These are phyloP conservation scores for Eugnorisma glareosa DNA, from an alignment of 2,888 invertebrate species.

Conservation along the genomic window DNA sequence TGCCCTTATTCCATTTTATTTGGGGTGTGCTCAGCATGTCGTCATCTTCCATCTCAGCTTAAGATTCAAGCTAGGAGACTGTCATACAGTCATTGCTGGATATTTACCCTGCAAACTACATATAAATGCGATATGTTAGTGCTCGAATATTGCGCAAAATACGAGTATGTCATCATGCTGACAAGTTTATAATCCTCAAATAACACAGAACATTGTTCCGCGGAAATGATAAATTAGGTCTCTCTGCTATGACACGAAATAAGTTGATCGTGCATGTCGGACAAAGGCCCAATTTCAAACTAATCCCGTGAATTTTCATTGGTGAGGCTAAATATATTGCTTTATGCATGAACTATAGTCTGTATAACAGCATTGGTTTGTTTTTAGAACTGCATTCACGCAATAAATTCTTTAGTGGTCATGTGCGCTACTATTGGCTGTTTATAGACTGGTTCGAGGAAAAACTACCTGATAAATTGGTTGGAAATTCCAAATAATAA, in stretches of 20 bases:
- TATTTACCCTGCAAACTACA: not conserved
- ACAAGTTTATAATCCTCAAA: slow-evolving; percentile 43
- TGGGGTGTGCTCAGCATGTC: no score
- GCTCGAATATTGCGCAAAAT: slow-evolving; percentile 29
- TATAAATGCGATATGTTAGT: not conserved
- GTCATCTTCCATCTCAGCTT: no score
- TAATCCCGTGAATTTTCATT: slow-evolving; percentile 4
- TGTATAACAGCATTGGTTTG: not conserved
- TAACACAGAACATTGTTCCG: slow-evolving; percentile 16
- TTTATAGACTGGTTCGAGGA: not conserved
- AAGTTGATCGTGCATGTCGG: not conserved
- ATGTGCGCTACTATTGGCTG: not conserved
- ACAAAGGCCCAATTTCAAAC: slow-evolving; percentile 14
- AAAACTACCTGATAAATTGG: not conserved
- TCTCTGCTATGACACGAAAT: slow-evolving; percentile 2
- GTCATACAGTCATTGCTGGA: not conserved
- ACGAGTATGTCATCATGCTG: slow-evolving; percentile 25
- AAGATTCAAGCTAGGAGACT: not conserved
- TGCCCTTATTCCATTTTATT: no score
- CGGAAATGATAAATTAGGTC: slow-evolving; percentile 38
- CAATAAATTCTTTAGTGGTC: not conserved
- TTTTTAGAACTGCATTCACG: not conserved
- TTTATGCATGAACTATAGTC: not conserved
- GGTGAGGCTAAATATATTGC: not conserved
- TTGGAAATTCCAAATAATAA: not conserved